Base-by-base conservation (phyloP, 2,888 invertebrate species). In the Bursaphelenchus okinawaensis region DNA sequence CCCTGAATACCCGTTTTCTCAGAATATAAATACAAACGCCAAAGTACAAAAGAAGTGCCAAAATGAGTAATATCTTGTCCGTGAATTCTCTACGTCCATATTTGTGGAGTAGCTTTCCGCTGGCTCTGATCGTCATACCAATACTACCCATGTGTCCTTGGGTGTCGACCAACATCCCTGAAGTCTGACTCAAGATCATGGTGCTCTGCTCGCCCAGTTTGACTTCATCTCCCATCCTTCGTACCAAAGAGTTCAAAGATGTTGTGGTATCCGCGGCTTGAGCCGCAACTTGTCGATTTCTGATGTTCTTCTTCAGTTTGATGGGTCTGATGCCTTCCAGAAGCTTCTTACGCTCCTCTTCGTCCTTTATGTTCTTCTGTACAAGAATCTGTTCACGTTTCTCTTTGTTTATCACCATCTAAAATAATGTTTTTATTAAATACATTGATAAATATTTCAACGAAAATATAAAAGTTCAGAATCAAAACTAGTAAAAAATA, bases 61-160 rank as follows among this genome's bases (percentile, higher is more conserved):
- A 89, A 75, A 90, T 88, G 82, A 92, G 87, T 8, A 96, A 87
- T 65, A 93, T 88, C 87, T 93, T 94, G 83, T 96, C 95, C 0
- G 95, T 96, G 71, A 92, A 89, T 85, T 96, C 95, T 40, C 95
- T 87, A 62, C 94, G 86, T 3, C 92, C 92, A 83, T 94, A 95
- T 85, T 95, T 96, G 63, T 91, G 91, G 54, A 96, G 85, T 8
- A 96, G 86, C 83, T 92, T 93, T 72, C 91, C 90, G 0, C 93
- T 92, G 29, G 29, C 27, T n/a, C 68, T 57, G 50, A 69, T 77
- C 58, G 74, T 75, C 24, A 69, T 69, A 12, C 69, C 65, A n/a
- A 77, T 74, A 57, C 66, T 65, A 16, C 70, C 76, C 51, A 72
- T 75, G 55, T 78, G 76, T n/a, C 63, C 51, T n/a, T 76, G 73